Evolutionary conservation across 2,888 invertebrate species (phyloP), one percentile per base, ranked within the genome.

Genomic region (Anorthoa munda): DNA sequence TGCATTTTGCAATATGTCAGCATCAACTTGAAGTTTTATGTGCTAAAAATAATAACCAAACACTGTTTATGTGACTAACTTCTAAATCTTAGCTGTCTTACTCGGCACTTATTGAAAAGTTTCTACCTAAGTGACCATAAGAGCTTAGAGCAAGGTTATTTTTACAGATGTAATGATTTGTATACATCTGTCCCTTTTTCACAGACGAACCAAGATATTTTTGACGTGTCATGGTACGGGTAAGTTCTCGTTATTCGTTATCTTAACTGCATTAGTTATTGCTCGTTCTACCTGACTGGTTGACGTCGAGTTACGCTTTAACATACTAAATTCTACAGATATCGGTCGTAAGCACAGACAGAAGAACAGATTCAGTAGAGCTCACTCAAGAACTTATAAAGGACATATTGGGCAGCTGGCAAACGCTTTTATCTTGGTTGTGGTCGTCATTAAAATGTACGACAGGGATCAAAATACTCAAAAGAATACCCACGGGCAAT

Each of bases 241-340:
- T n/a, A n/a, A n/a, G 50, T 23, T 45, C 17, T 74, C 51, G 17
- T 39, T 46, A 53, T 59, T 48, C 48, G 46, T 72, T 77, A 77
- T 75, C 81, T 81, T 66, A 53, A 80, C 58, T 59, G n/a, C 77
- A 75, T 66, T 63, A 48, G 66, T 58, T 74, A 58, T 55, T 64
- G 55, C 61, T 79, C 17, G 31, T 50, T 63, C 51, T 13, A 9
- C 66, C 55, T 64, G 56, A 74, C 48, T 48, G 23, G 26, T 46
- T 66, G 60, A 46, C 55, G 61, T 61, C 66, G 60, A 72, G 61
- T 48, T 48, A 63, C 13, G 21, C 45, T 66, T 56, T 59, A 31
- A 39, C 18, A 21, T 7, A n/a, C 9, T 46, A 13, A 23, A 13
- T 56, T 39, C 17, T 2, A 50, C 18, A 48, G 50, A 26, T 18